A percentile compares a stretch with the other conserved stretches of the same genome.
phyloP scores from a whole-genome alignment of 2,888 invertebrate genomes.

The Melanostoma mellinum region DNA sequence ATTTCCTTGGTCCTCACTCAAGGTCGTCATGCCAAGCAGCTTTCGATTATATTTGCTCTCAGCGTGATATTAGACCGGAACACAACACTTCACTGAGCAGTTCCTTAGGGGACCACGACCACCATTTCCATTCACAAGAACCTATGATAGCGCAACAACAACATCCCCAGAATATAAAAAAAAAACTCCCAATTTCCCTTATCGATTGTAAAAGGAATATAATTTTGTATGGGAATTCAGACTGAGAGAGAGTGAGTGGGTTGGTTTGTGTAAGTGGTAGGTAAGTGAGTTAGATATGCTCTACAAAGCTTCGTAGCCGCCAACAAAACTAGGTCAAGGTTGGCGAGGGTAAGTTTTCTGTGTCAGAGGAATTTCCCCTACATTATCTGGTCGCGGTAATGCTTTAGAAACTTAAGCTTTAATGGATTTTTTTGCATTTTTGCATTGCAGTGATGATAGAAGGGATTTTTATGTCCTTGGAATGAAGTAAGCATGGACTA shows the following conservation, averaged over 20 bases:
- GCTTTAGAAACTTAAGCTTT: slow-evolving; percentile 25
- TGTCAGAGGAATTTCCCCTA: slow-evolving; percentile 65
- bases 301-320: slow-evolving; percentile 38
- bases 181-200: slow-evolving; percentile 65
- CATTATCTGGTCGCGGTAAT: slow-evolving; percentile 14
- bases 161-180: slow-evolving; percentile 8
- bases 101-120: slow-evolving; percentile 39
- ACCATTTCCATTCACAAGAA: slow-evolving; percentile 4
- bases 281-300: slow-evolving; percentile 59
- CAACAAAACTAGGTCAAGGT: slow-evolving; percentile 58
- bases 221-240: neutral
- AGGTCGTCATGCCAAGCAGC: slow-evolving; percentile 50
- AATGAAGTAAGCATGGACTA: slow-evolving; percentile 31
- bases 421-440: slow-evolving; percentile 23
- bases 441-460: slow-evolving; percentile 7
- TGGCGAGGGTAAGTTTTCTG: slow-evolving; percentile 57
- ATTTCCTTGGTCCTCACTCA: slow-evolving; percentile 43
- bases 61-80: slow-evolving; percentile 67
- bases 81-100: slow-evolving; percentile 58
- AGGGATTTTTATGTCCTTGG: slow-evolving; percentile 32
- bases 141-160: neutral
- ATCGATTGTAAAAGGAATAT: slow-evolving; percentile 51
- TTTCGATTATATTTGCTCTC: slow-evolving; percentile 36
- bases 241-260: slow-evolving; percentile 10
- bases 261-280: slow-evolving; percentile 23